A percentile compares a stretch with the other conserved stretches of the same genome.
Evolutionary conservation across 2,888 invertebrate genomes (phyloP).

Genomic region (Gryllus longicercus): DNA sequence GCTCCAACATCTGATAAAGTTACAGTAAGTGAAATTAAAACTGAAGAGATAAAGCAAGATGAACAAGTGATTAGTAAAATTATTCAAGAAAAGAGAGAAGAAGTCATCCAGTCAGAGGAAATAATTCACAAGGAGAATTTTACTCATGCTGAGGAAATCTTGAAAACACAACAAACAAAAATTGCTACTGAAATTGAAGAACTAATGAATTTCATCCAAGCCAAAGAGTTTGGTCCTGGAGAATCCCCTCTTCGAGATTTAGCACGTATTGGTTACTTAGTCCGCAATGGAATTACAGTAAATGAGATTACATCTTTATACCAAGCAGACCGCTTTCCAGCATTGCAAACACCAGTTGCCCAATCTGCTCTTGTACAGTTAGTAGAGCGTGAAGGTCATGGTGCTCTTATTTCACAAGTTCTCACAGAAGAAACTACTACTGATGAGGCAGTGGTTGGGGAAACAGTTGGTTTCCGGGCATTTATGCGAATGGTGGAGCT

Average conservation of each 20-base stretch:
- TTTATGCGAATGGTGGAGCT: constrained; percentile 82
- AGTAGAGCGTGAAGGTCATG: constrained; percentile 79
- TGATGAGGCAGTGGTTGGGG: constrained; percentile 71
- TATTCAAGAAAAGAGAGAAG: constrained; percentile 24
- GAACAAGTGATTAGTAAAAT: constrained; percentile 49
- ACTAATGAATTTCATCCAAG: constrained; percentile 68
- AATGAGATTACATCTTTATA: constrained; percentile 75
- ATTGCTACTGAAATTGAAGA: constrained; percentile 60
- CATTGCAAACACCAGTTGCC: constrained; percentile 73
- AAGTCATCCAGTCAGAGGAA: constrained; percentile 37
- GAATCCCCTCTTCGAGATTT: constrained; percentile 75
- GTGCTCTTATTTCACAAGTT: constrained; percentile 75
- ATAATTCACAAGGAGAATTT: constrained; percentile 46
- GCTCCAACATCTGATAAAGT: constrained; percentile 47
- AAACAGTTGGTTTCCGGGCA: constrained; percentile 79
- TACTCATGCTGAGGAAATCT: constrained; percentile 55
- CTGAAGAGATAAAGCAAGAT: constrained; percentile 42
- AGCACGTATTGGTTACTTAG: constrained; percentile 75
- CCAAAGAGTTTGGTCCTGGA: constrained; percentile 76
- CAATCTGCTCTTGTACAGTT: constrained; percentile 81
- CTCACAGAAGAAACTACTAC: constrained; percentile 75
- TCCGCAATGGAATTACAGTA: constrained; percentile 71
- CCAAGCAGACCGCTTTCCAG: constrained; percentile 73
- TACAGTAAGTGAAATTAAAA: constrained; percentile 49
- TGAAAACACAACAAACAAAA: constrained; percentile 50